Percentiles rank a stretch among this genome's conserved stretches.
phyloP scores from a whole-genome alignment of 2,888 invertebrate species.

The Cheilosia impressa region DNA sequence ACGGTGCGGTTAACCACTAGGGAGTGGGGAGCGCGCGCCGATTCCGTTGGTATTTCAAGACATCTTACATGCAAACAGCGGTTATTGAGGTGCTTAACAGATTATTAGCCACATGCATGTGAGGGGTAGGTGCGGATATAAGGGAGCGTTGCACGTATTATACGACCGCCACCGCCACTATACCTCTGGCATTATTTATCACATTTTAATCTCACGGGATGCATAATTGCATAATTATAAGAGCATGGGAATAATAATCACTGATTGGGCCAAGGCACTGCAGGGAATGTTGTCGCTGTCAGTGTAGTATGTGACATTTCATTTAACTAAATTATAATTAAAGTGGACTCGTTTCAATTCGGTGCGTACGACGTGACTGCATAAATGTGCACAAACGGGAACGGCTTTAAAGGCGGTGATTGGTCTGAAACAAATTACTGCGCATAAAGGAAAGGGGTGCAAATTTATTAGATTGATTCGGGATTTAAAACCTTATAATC shows the following conservation, averaged over 20 bases:
- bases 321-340: slow-evolving; percentile 61
- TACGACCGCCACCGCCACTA: slow-evolving; percentile 40
- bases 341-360: slow-evolving; percentile 49
- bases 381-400: slow-evolving; percentile 11
- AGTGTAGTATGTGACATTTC: slow-evolving; percentile 58
- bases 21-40: slow-evolving; percentile 2
- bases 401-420: slow-evolving; percentile 25
- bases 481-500: too few relatives aligned
- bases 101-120: slow-evolving; percentile 59
- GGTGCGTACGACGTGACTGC: slow-evolving; percentile 32
- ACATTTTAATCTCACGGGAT: slow-evolving; percentile 74
- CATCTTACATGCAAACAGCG: slow-evolving; percentile 62
- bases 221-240: slow-evolving; percentile 74
- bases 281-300: slow-evolving; percentile 27
- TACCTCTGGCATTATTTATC: slow-evolving; percentile 68
- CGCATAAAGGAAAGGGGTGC: neutral
- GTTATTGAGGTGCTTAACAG: slow-evolving; percentile 72
- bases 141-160: slow-evolving; percentile 28
- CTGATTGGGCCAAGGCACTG: slow-evolving; percentile 42
- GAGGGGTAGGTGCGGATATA: neutral
- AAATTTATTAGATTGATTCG: neutral
- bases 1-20: slow-evolving; percentile 49
- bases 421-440: slow-evolving; percentile 33
- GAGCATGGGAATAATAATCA: slow-evolving; percentile 31
- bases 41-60: slow-evolving; percentile 39